Evolutionary conservation across 2,113 vertebrate species (phyloP), one percentile per base, ranked within the genome.

Genomic region (Gasterosteus aculeatus): DNA sequence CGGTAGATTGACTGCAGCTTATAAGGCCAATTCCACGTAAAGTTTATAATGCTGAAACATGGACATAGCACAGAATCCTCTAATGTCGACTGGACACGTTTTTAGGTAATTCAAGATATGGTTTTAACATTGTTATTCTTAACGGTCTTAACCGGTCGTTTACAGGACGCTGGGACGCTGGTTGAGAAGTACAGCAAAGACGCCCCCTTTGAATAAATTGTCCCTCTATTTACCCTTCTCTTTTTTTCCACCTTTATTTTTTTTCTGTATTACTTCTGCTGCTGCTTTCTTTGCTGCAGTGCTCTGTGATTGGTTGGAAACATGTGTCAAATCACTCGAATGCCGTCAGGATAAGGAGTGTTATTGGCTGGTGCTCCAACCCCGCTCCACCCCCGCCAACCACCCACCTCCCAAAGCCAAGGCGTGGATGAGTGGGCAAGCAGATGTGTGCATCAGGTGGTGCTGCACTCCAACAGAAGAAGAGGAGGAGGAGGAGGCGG

Each of bases 281-380:
- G 69, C 82, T 85, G 78, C 79, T 80, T 79, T 82, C 78, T 91
- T 87, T 93, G 88, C 91, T 92, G 92, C 92, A 92, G 90, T 91
- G 86, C 54, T 79, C 68, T 86, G 75, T 84, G 92, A 94, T 93
- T 93, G 90, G 92, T 54, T 72, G 58, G 85, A 80, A 68, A 63
- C 58, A 22, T 54, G 72, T 77, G 86, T 93, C 91, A 88, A 91
- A 85, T 89, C 76, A 58, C 78, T 78, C 78, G 64, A 88, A 57
- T 80, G 79, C 84, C 64, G 80, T 75, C 69, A 70, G 67, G 49
- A 76, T 71, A 47, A 73, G 72, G 51, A 72, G 67, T n/a, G 53
- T 63, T 66, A 91, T 88, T 91, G 86, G 90, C 81, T 88, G 70
- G 60, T 67, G 49, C 67, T 58, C 39, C 65, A 68, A 61, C 70